These are phyloP conservation scores for Hemiprocne comata DNA, from an alignment of 2,113 vertebrate species.

Conservation along the genomic window DNA sequence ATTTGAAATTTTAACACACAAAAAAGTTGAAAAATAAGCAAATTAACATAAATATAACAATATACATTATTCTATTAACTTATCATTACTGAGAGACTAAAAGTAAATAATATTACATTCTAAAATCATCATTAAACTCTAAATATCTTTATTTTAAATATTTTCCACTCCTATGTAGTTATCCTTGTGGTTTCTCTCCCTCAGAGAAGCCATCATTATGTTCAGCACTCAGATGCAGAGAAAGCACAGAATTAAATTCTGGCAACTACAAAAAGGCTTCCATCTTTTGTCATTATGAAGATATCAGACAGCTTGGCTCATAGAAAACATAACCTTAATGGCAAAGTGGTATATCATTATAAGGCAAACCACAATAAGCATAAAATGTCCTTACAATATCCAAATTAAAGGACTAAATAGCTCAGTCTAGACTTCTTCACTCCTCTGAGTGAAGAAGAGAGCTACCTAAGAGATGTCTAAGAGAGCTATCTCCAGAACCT, in stretches of 20 bases:
- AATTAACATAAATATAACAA: background rate
- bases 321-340: background rate
- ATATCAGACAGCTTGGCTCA: background rate
- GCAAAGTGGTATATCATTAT: background rate
- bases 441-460: too few species aligned
- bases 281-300: background rate
- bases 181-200: background rate
- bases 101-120: background rate
- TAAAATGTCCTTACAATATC: background rate
- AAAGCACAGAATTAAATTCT: background rate
- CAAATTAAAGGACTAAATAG: constrained; percentile 21
- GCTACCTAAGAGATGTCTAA: too few species aligned
- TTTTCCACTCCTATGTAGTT: background rate
- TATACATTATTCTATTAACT: background rate
- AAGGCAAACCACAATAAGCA: background rate
- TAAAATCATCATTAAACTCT: background rate
- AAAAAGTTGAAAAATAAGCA: constrained; percentile 4
- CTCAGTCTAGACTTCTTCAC: background rate
- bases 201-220: background rate
- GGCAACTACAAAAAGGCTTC: background rate
- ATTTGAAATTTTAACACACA: background rate
- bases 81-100: background rate
- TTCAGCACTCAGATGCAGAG: background rate
- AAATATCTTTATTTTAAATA: background rate
- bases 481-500: background rate